These are phyloP conservation scores for Spea hammondii DNA, from an alignment of 2,797 vertebrate species.

Conservation along the genomic window DNA sequence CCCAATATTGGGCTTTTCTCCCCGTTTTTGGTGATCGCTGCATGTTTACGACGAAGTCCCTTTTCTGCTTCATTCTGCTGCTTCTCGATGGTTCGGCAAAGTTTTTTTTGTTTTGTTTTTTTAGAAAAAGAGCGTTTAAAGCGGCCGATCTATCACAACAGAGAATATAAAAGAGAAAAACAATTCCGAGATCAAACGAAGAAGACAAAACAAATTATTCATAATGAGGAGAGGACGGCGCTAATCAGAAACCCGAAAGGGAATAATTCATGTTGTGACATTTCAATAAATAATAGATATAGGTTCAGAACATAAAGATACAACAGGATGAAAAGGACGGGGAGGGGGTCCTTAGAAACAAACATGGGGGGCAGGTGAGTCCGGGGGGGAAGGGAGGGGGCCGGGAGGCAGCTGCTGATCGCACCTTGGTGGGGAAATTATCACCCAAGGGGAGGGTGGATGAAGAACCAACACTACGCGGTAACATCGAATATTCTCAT, in stretches of 20 bases:
- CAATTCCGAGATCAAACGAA: conserved; percentile 30
- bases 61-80: neutral
- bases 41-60: too few relatives aligned
- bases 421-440: too few relatives aligned
- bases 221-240: neutral
- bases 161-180: conserved; percentile 19
- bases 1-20: too few relatives aligned
- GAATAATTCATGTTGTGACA: conserved; percentile 38
- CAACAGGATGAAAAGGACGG: too few relatives aligned
- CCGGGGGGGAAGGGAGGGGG: too few relatives aligned
- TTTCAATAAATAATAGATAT: conserved; percentile 11
- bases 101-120: neutral
- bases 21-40: too few relatives aligned
- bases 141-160: conserved; percentile 10
- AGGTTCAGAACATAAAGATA: neutral
- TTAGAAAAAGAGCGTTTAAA: conserved; percentile 10
- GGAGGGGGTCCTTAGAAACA: too few relatives aligned
- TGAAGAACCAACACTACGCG: too few relatives aligned
- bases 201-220: conserved; percentile 39
- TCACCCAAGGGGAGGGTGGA: too few relatives aligned
- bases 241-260: conserved; percentile 4
- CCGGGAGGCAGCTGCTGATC: too few relatives aligned
- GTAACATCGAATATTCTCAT: too few relatives aligned
- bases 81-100: neutral
- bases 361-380: too few relatives aligned